Base-by-base conservation (phyloP, 2,113 vertebrate genomes). In the Ptilorrhoa leucosticta region DNA sequence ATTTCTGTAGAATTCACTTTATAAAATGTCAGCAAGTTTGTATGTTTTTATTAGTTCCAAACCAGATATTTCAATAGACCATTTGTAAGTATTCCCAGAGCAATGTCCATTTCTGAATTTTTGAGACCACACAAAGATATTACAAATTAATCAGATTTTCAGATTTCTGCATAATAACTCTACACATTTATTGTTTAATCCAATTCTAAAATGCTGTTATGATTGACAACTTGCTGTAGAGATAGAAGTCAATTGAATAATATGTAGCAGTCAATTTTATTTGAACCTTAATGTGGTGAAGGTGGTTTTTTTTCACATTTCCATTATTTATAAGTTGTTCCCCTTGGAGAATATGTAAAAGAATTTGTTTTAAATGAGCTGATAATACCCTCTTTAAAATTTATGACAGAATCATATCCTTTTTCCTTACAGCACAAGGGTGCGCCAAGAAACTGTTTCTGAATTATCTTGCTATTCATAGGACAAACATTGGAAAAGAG, bases 211-310 rank as follows among this genome's bases (percentile, higher is more conserved):
- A 98, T 97, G 86, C 83, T 95, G 94, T 98, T 98, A 96, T 98
- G 98, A 98, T 98, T 98, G 98, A 98, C 97, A 97, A 76, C 76
- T 95, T 40, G 28, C 95, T 96, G 95, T 94, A 95, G 96, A 98
- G 96, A 98, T 98, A 97, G 89, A 98, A 98, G 96, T 97, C 97
- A 98, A 98, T 97, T 98, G 97, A 98, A 98, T 98, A 98, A 97
- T 98, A 94, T 96, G 97, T 97, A 98, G 94, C 96, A 98, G 97
- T 98, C 98, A 97, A 98, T 98, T 98, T 98, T 98, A 98, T 98
- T 98, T 98, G 97, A 97, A 97, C 92, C 94, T 97, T 98, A 98
- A 98, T 98, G 75, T 91, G 94, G 87, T 94, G 81, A 98, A 94
- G 88, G 93, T 61, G 30, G 2, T 90, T 86, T 87, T 95, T 95